Evolutionary conservation across 1,140 invertebrate species (phyloP).

Genomic region (Ruditapes philippinarum): DNA sequence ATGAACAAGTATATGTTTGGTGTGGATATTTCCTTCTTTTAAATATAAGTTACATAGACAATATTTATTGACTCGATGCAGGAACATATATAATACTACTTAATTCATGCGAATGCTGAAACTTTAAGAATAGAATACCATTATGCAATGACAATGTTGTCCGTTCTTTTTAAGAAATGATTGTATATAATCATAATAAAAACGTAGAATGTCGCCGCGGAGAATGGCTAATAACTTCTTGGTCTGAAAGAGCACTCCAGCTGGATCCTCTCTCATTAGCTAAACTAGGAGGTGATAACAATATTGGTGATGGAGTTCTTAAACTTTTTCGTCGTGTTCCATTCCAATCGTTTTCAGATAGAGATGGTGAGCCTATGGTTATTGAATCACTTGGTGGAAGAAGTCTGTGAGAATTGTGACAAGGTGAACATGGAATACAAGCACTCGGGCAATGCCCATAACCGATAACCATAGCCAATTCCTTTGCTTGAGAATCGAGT

Average conservation of each 20-base stretch:
- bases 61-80: too few relatives aligned
- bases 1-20: too few relatives aligned
- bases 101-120: too few relatives aligned
- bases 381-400: neutral
- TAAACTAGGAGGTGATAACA: neutral
- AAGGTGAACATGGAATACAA: slow-evolving; percentile 10
- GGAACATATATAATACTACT: too few relatives aligned
- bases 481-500: slow-evolving; percentile 47
- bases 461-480: slow-evolving; percentile 24
- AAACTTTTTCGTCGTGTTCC: slow-evolving; percentile 34
- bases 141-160: too few relatives aligned
- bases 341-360: neutral
- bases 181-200: slow-evolving; percentile 17
- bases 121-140: too few relatives aligned
- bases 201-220: slow-evolving; percentile 48
- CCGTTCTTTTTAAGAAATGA: too few relatives aligned
- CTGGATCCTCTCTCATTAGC: slow-evolving; percentile 28
- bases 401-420: neutral
- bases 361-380: neutral
- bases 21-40: too few relatives aligned
- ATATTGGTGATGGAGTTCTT: neutral
- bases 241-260: slow-evolving; percentile 47
- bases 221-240: slow-evolving; percentile 41
- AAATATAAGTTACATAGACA: too few relatives aligned
- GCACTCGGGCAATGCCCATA: slow-evolving; percentile 28